These are phyloP conservation scores for Eupsilia transversa DNA, from an alignment of 2,888 invertebrate genomes.

Conservation along the genomic window DNA sequence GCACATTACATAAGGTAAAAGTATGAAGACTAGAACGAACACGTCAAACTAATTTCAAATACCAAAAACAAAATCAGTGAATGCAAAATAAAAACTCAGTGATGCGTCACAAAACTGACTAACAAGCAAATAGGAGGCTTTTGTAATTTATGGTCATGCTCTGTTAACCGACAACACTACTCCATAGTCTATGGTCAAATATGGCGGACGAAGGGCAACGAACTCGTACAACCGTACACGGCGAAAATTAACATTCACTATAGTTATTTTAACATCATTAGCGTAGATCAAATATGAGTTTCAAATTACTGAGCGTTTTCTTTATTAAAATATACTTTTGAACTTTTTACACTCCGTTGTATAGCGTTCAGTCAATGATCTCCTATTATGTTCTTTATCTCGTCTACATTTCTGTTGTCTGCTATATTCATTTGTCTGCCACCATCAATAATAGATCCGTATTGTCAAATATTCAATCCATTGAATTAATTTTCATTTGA, in stretches of 20 bases:
- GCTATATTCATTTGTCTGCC: conserved; percentile 17
- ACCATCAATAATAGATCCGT: conserved; percentile 30
- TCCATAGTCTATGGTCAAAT: conserved; percentile 82
- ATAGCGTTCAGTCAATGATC: conserved; percentile 30
- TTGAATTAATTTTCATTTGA: conserved; percentile 56
- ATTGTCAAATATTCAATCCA: conserved; percentile 48
- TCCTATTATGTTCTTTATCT: conserved; percentile 36
- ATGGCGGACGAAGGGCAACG: conserved; percentile 79
- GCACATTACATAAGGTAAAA: conserved; percentile 44
- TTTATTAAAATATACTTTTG: conserved; percentile 39
- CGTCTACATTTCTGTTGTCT: conserved; percentile 19
- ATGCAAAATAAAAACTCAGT: conserved; percentile 76
- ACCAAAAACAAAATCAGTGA: conserved; percentile 60
- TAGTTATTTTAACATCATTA: conserved; percentile 76
- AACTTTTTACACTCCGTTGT: conserved; percentile 22
- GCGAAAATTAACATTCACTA: conserved; percentile 81
- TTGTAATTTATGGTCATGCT: conserved; percentile 82
- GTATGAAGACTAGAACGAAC: conserved; percentile 17
- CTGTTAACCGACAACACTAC: conserved; percentile 79
- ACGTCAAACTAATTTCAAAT: conserved; percentile 48
- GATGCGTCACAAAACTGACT: conserved; percentile 78
- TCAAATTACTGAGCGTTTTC: conserved; percentile 55
- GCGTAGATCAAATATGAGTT: conserved; percentile 63
- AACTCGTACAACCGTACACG: conserved; percentile 75
- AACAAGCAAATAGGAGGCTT: conserved; percentile 78